Evolutionary conservation across 2,888 invertebrate species (phyloP).

Genomic region (Labia minor): DNA sequence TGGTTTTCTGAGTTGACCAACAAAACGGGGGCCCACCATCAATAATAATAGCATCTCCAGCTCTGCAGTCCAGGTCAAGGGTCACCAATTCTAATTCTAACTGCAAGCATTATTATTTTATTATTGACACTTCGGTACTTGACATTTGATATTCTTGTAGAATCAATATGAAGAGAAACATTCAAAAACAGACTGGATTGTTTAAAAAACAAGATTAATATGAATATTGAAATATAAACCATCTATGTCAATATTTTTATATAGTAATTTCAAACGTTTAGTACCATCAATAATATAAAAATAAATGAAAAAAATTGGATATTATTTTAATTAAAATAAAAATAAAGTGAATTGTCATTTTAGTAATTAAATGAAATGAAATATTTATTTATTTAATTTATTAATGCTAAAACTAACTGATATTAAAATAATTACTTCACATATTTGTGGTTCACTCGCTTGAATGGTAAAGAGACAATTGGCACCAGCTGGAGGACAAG

Average conservation of each 20-base stretch:
- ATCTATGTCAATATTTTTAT: no score
- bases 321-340: background rate
- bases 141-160: background rate
- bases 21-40: slow-evolving; percentile 21
- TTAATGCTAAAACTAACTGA: background rate
- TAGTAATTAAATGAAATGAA: no score
- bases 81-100: slow-evolving; percentile 20
- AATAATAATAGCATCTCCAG: slow-evolving; percentile 18
- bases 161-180: background rate
- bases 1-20: background rate
- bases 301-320: background rate
- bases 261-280: no score
- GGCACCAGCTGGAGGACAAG: background rate
- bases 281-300: no score
- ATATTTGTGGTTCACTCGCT: slow-evolving; percentile 15
- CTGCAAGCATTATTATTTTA: background rate
- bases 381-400: background rate
- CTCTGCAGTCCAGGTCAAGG: slow-evolving; percentile 21
- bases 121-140: background rate
- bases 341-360: no score
- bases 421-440: slow-evolving; percentile 13
- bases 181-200: no score
- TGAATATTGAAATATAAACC: no score
- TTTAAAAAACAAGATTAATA: no score
- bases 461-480: slow-evolving; percentile 20